A percentile compares a stretch with the other conserved stretches of the same genome.
Evolutionary conservation across 2,113 vertebrate species (phyloP).

Genomic region (Tauraco erythrolophus): DNA sequence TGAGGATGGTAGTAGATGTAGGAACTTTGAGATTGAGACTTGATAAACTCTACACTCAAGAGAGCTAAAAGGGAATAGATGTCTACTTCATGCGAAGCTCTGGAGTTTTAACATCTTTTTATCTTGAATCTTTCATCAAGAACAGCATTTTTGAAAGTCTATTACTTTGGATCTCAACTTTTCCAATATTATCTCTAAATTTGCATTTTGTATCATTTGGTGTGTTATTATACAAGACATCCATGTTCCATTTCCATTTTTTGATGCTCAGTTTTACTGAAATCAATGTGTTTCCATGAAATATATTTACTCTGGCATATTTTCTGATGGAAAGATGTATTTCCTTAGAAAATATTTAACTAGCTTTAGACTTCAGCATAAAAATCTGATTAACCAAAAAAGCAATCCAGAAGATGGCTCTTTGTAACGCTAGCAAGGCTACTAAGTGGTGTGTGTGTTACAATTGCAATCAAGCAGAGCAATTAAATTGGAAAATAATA

Average conservation of each 20-base stretch:
- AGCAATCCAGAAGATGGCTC: background rate
- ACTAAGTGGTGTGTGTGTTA: background rate
- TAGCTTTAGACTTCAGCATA: background rate
- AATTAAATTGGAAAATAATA: background rate
- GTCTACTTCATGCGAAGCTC: background rate
- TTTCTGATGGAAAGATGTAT: background rate
- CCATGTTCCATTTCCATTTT: background rate
- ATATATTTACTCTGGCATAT: background rate
- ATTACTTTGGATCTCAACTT: background rate
- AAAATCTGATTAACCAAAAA: background rate
- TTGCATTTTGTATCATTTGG: background rate
- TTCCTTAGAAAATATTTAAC: background rate
- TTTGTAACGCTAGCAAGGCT: background rate
- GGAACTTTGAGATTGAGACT: background rate
- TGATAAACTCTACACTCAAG: background rate
- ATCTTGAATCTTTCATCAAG: background rate
- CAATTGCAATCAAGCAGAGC: background rate
- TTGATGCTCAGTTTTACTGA: background rate
- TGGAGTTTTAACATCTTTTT: background rate
- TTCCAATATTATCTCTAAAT: background rate
- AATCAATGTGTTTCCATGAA: background rate
- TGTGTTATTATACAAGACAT: conserved; percentile 1
- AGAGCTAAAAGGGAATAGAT: background rate
- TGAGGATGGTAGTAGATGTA: background rate
- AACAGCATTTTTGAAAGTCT: background rate